These are phyloP conservation scores for Sebastes kiyomatsui DNA, from an alignment of 2,797 vertebrate species.

Conservation along the genomic window DNA sequence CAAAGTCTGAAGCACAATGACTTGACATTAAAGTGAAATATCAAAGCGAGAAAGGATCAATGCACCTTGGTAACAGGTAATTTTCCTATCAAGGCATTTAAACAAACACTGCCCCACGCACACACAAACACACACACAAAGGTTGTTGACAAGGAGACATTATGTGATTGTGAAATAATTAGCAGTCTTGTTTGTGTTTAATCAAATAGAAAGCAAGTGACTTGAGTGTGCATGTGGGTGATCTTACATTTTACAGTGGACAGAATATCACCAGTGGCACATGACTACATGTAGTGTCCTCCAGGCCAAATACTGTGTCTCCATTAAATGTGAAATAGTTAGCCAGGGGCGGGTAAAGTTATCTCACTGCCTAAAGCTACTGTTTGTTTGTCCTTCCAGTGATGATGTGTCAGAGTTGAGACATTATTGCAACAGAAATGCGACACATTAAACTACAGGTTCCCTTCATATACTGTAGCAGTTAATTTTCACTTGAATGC, in stretches of 20 bases:
- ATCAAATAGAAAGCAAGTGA: conserved; percentile 6
- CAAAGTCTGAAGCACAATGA: neutral
- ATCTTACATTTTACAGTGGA: neutral
- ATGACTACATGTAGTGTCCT: neutral
- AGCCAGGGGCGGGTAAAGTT: neutral
- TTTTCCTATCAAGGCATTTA: too few relatives aligned
- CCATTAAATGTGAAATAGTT: conserved; percentile 20
- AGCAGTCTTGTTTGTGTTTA: neutral
- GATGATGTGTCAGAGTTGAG: neutral
- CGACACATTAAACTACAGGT: neutral
- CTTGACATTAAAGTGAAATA: neutral
- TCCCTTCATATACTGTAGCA: neutral
- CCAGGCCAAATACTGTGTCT: neutral
- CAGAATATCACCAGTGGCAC: neutral
- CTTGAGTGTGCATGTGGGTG: neutral
- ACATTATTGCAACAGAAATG: neutral
- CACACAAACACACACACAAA: neutral
- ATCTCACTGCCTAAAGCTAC: neutral
- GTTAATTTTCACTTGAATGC: neutral
- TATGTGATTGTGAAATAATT: neutral
- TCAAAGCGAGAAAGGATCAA: neutral
- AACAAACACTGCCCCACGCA: rapidly evolving
- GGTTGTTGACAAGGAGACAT: neutral
- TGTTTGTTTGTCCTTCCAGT: neutral
- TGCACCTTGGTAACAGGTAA: neutral